Percentiles rank a stretch among this genome's conserved stretches.
These are phyloP conservation scores for Morpho achilles DNA, from an alignment of 2,888 invertebrate species.

Conservation along the genomic window DNA sequence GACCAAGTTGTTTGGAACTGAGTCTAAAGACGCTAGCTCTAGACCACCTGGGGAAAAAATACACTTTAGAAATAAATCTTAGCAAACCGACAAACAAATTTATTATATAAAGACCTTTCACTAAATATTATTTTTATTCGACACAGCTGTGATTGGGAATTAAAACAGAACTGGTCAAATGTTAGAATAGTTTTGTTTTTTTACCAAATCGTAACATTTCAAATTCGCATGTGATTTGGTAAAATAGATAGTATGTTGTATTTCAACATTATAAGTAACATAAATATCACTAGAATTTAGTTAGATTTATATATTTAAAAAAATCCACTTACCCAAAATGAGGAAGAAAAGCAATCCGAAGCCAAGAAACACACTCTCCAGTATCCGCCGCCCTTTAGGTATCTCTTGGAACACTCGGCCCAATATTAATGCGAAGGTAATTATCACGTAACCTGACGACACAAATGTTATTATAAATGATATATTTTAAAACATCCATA, in stretches of 20 bases:
- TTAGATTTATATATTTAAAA: background rate
- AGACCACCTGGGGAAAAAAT: conserved; percentile 75
- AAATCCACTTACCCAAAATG: conserved; percentile 74
- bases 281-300: background rate
- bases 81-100: too few species aligned
- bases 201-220: too few species aligned
- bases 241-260: too few species aligned
- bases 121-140: too few species aligned
- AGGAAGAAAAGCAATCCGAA: conserved; percentile 85
- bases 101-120: too few species aligned
- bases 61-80: background rate
- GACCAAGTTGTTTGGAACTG: conserved; percentile 82
- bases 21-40: conserved; percentile 85
- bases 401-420: conserved; percentile 83
- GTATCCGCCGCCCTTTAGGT: conserved; percentile 78
- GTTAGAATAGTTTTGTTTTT: too few species aligned
- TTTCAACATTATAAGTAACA: background rate
- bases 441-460: conserved; percentile 81
- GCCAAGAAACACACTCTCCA: conserved; percentile 84
- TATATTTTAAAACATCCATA: too few species aligned
- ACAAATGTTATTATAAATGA: background rate
- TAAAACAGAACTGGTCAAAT: too few species aligned
- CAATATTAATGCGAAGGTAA: conserved; percentile 83
- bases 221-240: too few species aligned
- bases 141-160: too few species aligned